These are phyloP conservation scores for Ceraclea dissimilis DNA, from an alignment of 2,888 invertebrate species.

Conservation along the genomic window DNA sequence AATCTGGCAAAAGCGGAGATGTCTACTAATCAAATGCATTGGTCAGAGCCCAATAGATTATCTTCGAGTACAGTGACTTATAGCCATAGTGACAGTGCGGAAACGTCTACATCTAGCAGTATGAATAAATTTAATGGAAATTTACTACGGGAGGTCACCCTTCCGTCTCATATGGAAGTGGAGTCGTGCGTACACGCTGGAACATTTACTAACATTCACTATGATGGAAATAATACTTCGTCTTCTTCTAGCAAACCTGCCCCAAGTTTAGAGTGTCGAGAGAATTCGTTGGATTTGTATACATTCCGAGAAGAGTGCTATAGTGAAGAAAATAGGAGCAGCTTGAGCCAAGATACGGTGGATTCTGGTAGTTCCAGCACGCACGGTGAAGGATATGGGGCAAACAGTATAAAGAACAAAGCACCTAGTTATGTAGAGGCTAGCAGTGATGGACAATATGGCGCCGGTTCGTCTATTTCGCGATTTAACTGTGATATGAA, in stretches of 20 bases:
- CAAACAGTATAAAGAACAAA: slow-evolving; percentile 42
- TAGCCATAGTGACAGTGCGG: slow-evolving; percentile 37
- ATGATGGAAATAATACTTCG: slow-evolving; percentile 44
- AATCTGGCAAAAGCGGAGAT: slow-evolving; percentile 36
- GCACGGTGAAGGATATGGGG: slow-evolving; percentile 36
- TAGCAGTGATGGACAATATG: neutral
- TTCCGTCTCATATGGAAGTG: slow-evolving; percentile 51
- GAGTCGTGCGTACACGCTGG: slow-evolving; percentile 59
- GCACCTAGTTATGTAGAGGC: slow-evolving; percentile 36
- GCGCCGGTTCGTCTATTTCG: slow-evolving; percentile 15
- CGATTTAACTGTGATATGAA: slow-evolving; percentile 44
- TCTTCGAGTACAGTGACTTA: slow-evolving; percentile 37
- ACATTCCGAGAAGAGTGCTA: slow-evolving; percentile 55
- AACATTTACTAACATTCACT: slow-evolving; percentile 62
- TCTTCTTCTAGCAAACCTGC: slow-evolving; percentile 26
- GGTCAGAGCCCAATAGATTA: slow-evolving; percentile 40
- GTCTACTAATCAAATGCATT: slow-evolving; percentile 41
- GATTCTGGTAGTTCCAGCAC: neutral
- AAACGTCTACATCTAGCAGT: slow-evolving; percentile 27
- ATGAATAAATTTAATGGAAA: slow-evolving; percentile 33
- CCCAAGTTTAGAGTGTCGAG: slow-evolving; percentile 39
- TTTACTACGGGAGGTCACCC: slow-evolving; percentile 47
- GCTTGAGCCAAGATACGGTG: slow-evolving; percentile 28
- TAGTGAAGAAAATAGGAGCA: slow-evolving; percentile 40
- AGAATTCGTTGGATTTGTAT: slow-evolving; percentile 53